phyloP scores from a whole-genome alignment of 2,888 invertebrate genomes.

The Volucella inanis region DNA sequence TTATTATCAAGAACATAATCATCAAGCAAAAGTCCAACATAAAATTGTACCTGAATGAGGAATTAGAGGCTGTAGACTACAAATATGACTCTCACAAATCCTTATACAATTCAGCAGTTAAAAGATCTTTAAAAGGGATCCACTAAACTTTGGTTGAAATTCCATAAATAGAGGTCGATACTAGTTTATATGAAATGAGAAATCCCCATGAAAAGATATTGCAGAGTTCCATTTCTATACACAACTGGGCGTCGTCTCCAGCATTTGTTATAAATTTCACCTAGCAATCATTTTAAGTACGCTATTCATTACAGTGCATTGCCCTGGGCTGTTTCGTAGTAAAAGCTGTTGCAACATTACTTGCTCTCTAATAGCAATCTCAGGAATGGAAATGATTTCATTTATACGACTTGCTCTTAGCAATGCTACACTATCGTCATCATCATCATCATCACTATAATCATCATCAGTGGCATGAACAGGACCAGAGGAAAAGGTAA shows the following conservation, averaged over 20 bases:
- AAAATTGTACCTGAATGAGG: no score
- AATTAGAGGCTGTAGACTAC: no score
- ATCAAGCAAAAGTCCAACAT: no score
- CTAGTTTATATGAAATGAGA: no score
- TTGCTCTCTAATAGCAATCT: conserved; percentile 67
- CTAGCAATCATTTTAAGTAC: conserved; percentile 66
- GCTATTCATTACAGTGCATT: conserved; percentile 71
- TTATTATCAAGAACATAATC: no score
- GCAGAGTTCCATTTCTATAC: neutral
- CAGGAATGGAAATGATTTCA: conserved; percentile 70
- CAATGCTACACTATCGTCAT: conserved; percentile 37
- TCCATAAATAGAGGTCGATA: no score
- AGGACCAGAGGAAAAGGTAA: conserved; percentile 18
- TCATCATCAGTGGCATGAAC: conserved; percentile 1
- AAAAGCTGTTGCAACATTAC: conserved; percentile 70
- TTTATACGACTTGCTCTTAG: conserved; percentile 60
- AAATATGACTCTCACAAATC: no score
- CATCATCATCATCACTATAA: conserved; percentile 41
- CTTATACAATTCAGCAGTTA: no score
- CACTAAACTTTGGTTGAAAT: no score
- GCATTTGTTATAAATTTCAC: conserved; percentile 51
- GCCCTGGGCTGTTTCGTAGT: conserved; percentile 57
- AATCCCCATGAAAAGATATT: no score
- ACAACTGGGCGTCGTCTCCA: no score
- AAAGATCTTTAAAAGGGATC: no score